Evolutionary conservation across 2,888 invertebrate genomes (phyloP), one percentile per base, ranked within the genome.

Genomic region (Meta bourneti): DNA sequence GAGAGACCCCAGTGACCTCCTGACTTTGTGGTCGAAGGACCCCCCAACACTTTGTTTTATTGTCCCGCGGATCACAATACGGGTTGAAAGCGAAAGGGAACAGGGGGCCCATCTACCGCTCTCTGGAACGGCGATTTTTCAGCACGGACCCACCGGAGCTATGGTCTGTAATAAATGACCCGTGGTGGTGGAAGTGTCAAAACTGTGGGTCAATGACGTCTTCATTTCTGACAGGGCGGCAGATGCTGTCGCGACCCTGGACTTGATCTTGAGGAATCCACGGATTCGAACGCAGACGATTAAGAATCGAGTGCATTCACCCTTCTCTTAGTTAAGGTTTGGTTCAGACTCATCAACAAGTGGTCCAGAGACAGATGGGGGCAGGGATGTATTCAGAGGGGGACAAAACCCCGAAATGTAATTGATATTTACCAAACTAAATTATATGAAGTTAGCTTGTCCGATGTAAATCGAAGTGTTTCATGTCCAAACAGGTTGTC

Each of bases 11-110:
- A 61, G 48, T 69, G 79, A 13, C 48, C 72, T 72, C 54, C 87
- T 72, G 19, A 72, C 79, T 84, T 54, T 84, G 84, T 61, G 74
- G 72, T 75, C 75, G 48, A 80, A 20, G 79, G 54, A 71, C 34
- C 87, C 79, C 48, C 79, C 87, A 80, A 71, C 54, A 80, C 80
- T 87, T 87, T 87, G 87, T 87, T 80, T 87, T 87, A 80, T 87
- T 87, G 79, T 87, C 80, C 52, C 19, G 51, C 52, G 34, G 16
- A 78, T 16, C 78, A 61, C 51, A 49, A 70, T 20, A 48, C 51
- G 48, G 49, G 52, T 70, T 20, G 78, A 86, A 86, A 87, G 87
- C 71, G 87, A 80, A 79, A 80, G 79, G 78, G 61, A 61, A 61
- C 9, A 13, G 61, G 61, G 61, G 13, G 61, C 13, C 61, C 1